Percentiles rank a stretch among this genome's conserved stretches.
These are phyloP conservation scores for Sinocyclocheilus grahami DNA, from an alignment of 2,113 vertebrate species.

Conservation along the genomic window DNA sequence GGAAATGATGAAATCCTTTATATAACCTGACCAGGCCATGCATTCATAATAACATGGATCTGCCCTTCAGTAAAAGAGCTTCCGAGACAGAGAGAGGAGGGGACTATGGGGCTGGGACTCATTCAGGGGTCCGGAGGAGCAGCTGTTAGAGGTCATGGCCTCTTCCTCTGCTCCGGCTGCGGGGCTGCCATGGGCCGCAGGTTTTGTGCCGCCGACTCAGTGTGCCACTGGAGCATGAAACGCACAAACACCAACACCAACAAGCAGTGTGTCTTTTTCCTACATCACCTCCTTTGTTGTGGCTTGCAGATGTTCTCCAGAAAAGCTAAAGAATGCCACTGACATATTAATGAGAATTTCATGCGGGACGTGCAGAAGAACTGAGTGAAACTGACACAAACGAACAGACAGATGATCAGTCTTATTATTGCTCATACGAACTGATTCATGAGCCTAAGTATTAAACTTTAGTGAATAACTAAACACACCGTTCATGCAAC, in stretches of 20 bases:
- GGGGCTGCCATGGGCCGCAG: constrained; percentile 66
- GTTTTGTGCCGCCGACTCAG: constrained; percentile 68
- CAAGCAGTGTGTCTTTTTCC: no score
- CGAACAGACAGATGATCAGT: not conserved
- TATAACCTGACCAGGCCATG: not conserved
- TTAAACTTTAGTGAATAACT: not conserved
- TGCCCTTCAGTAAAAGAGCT: not conserved
- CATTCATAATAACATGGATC: not conserved
- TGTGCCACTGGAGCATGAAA: constrained; percentile 60
- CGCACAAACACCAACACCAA: no score
- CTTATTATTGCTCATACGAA: not conserved
- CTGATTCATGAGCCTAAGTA: not conserved
- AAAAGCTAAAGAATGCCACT: constrained; percentile 54
- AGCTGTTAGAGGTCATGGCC: constrained; percentile 72
- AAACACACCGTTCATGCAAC: not conserved
- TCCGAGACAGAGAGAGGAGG: constrained; percentile 47
- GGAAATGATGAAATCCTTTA: not conserved
- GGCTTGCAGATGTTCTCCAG: constrained; percentile 59
- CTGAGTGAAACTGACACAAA: constrained; percentile 39
- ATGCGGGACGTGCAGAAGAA: constrained; percentile 32
- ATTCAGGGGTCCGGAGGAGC: constrained; percentile 60
- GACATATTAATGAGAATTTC: constrained; percentile 26
- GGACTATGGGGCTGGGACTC: constrained; percentile 63
- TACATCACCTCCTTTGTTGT: constrained; percentile 42
- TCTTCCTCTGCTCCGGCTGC: constrained; percentile 52